Conservation (phyloP, 2,113 vertebrate species). For the Penelope pileata region DNA sequence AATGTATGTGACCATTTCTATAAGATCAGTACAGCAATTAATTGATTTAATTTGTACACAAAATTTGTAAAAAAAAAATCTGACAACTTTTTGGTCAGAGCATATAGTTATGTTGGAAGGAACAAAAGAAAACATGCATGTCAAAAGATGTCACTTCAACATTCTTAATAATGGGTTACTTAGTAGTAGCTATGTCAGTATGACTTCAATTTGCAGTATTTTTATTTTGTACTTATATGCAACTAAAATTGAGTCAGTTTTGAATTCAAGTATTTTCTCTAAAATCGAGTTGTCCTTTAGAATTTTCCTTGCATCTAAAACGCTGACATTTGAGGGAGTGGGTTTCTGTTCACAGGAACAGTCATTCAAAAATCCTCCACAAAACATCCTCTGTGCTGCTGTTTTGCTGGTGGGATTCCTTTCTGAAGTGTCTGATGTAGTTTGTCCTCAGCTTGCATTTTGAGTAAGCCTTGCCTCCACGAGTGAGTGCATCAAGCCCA, state of each 20-base stretch:
- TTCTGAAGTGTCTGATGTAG: not conserved
- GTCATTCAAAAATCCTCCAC: conserved; percentile 13
- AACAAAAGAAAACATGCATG: not conserved
- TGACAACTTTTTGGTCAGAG: not conserved
- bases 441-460: conserved; percentile 4
- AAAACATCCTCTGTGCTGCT: conserved; percentile 8
- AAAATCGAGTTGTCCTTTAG: not conserved
- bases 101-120: not conserved
- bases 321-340: not conserved
- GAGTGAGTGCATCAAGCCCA: not conserved
- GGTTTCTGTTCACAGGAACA: conserved; percentile 16
- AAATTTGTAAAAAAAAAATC: not conserved
- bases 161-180: not conserved
- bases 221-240: not conserved
- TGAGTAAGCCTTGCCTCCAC: not conserved
- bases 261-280: not conserved
- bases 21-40: not conserved
- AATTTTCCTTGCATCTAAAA: not conserved
- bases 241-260: not conserved
- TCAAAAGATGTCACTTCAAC: not conserved
- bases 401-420: conserved; percentile 29
- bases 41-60: not conserved
- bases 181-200: not conserved
- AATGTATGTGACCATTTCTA: not conserved
- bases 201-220: not conserved